Base-by-base conservation (phyloP, 2,797 vertebrate species). In the Sebastes dallii region DNA sequence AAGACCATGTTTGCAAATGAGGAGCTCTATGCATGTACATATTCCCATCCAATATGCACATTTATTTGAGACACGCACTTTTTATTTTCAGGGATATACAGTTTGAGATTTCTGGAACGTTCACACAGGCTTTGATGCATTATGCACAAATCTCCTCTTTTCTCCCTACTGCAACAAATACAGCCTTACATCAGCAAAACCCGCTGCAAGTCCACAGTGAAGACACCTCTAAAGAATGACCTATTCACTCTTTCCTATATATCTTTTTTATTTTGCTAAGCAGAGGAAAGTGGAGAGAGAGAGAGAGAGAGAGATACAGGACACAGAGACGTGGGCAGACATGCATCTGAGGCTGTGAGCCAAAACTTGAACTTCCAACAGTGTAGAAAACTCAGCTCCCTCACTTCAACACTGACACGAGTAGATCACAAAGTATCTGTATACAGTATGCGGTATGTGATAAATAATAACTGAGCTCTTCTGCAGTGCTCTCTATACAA, bases 51-150 rank as follows among this genome's bases (percentile, higher is more conserved):
- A 46, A 59, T 65, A 25, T 77, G 50, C 24, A 25, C 3, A 46
- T 42, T 2, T 27, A 46, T 68, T 67, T 59, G n/a, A 68, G 27
- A 78, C 7, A n/a, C 11, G 16, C 25, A 27, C 20, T n/a, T 5
- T 27, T 66, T 85, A 54, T 72, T 78, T 79, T 80, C 2, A 2
- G 3, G 42, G 55, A 67, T 67, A 65, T 52, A 73, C 18, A 79
- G 59, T 25, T 16, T 50, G 10, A 52, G 14, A 61, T 64, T 66
- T 84, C 34, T 12, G 8, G 29, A 81, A 65, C 34, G 52, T 78
- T 72, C 73, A 78, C 16, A 24, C 46, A 27, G 14, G 65, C 73
- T 78, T 81, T 90, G 70, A 90, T 89, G 79, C 75, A 90, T 87
- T 77, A 82, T 87, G 72, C 76, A 89, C 54, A 32, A 72, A 58